These are phyloP conservation scores for Alaudala cheleensis DNA, from an alignment of 2,113 vertebrate genomes.

Conservation along the genomic window DNA sequence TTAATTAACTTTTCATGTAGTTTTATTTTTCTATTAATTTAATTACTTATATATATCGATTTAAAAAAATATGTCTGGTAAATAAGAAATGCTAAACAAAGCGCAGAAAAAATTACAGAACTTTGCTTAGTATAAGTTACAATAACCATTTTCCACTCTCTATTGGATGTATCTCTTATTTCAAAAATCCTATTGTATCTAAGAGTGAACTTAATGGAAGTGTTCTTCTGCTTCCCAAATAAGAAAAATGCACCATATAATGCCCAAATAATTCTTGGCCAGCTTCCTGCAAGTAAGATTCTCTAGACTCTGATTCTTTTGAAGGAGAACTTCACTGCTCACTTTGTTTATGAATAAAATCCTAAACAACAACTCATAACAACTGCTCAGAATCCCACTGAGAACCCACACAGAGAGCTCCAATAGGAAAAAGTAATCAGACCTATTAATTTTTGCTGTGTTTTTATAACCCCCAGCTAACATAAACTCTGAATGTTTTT, in stretches of 20 bases:
- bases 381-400: not conserved
- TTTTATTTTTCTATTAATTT: not conserved
- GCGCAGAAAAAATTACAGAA: not conserved
- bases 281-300: not conserved
- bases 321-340: not conserved
- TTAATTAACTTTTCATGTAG: not conserved
- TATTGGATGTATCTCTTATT: not conserved
- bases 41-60: not conserved
- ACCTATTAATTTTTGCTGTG: not conserved
- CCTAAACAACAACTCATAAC: not conserved
- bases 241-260: not conserved
- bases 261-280: not conserved
- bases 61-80: not conserved
- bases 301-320: not conserved
- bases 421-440: slow-evolving; percentile 1
- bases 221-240: not conserved
- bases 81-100: not conserved
- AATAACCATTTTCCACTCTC: not conserved
- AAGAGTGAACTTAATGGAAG: not conserved
- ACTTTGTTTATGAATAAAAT: not conserved
- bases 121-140: not conserved
- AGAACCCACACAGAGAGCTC: not conserved
- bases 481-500: not conserved
- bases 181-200: not conserved
- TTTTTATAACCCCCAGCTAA: not conserved